Conservation (phyloP, 2,797 vertebrate species). For the Heliangelus exortis region DNA sequence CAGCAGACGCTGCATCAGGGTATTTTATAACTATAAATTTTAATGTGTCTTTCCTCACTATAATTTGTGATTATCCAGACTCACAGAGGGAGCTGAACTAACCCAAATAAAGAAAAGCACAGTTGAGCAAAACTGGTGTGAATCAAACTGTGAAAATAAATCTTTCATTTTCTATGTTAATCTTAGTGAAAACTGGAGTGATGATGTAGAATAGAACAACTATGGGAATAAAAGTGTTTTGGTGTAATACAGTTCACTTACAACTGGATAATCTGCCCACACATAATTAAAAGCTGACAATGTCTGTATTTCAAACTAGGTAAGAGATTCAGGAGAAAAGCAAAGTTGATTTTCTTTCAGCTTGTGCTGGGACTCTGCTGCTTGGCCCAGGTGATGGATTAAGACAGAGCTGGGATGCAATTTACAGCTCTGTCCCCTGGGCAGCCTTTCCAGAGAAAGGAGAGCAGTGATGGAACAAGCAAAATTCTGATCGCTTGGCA, state of each 20-base stretch:
- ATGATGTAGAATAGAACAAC: not conserved
- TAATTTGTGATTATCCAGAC: slow-evolving; percentile 26
- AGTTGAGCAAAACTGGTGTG: not conserved
- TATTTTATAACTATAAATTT: slow-evolving; percentile 59
- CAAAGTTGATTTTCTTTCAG: slow-evolving; percentile 31
- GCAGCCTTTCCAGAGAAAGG: not conserved
- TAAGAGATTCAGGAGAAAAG: not conserved
- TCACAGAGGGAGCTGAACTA: not conserved
- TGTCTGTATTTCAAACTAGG: not conserved
- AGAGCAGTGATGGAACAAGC: not conserved
- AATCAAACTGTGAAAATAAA: not conserved
- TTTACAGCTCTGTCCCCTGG: slow-evolving; percentile 50
- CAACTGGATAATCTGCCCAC: slow-evolving; percentile 1
- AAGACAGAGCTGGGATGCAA: slow-evolving; percentile 3
- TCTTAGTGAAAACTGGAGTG: not conserved
- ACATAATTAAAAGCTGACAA: not conserved
- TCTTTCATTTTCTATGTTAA: not conserved
- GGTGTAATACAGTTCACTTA: not conserved
- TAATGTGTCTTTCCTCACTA: not conserved
- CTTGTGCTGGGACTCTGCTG: not conserved
- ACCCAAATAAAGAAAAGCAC: slow-evolving; percentile 14
- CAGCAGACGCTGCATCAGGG: slow-evolving; percentile 46
- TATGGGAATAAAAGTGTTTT: not conserved
- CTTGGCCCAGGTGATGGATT: slow-evolving; percentile 47
- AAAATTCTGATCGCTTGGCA: not conserved